Percentiles rank a stretch among this genome's conserved stretches.
These are phyloP conservation scores for Calcarius lapponicus DNA, from an alignment of 2,797 vertebrate genomes.

Conservation along the genomic window DNA sequence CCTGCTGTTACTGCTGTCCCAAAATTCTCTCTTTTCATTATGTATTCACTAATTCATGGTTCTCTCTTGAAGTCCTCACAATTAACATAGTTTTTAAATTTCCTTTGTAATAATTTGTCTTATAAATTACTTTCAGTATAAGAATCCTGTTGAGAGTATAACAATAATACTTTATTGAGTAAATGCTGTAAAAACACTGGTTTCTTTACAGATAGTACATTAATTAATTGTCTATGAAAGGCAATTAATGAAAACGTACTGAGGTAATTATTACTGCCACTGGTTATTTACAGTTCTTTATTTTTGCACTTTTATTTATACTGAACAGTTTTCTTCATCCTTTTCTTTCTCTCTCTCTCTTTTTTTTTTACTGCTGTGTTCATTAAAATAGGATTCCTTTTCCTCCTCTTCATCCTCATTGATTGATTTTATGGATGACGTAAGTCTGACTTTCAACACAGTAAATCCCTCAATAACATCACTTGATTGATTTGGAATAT, in stretches of 20 bases:
- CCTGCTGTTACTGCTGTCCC: background rate
- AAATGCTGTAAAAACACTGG: background rate
- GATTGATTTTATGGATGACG: conserved; percentile 97
- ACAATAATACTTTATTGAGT: conserved; percentile 9
- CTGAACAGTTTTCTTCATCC: conserved; percentile 73
- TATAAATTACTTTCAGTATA: background rate
- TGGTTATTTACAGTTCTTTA: conserved; percentile 68
- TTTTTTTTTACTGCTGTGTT: conserved; percentile 82
- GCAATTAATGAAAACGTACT: conserved; percentile 43
- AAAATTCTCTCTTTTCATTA: background rate
- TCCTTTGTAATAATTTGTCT: background rate
- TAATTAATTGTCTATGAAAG: conserved; percentile 45
- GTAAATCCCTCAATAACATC: conserved; percentile 69
- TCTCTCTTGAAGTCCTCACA: background rate
- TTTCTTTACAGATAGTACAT: background rate
- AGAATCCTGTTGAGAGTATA: background rate
- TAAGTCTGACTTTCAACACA: conserved; percentile 85
- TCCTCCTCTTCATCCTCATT: conserved; percentile 95
- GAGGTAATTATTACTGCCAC: conserved; percentile 42
- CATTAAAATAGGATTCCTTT: conserved; percentile 92
- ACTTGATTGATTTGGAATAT: conserved; percentile 68
- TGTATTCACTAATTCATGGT: background rate
- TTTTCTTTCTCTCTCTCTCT: conserved; percentile 70
- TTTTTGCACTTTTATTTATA: conserved; percentile 74
- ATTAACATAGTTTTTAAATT: background rate